Percentiles rank a stretch among this genome's conserved stretches.
phyloP scores from a whole-genome alignment of 2,113 vertebrate genomes.

The Rhipidura dahli region DNA sequence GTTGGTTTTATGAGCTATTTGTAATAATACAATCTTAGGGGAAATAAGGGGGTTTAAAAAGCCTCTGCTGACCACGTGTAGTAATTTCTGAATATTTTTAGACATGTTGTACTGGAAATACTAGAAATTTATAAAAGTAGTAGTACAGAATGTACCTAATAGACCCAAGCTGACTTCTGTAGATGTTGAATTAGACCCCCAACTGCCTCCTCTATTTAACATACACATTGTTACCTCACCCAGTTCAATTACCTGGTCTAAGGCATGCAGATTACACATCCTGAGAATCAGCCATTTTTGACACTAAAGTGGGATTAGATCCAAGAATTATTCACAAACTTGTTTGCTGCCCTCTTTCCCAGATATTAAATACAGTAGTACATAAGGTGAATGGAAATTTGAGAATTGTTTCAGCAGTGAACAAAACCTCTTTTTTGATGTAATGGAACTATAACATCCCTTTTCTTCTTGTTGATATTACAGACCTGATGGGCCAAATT shows the following conservation, averaged over 20 bases:
- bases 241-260: background rate
- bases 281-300: background rate
- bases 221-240: background rate
- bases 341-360: background rate
- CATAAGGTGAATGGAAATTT: background rate
- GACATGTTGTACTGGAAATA: background rate
- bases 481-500: background rate
- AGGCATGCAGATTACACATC: background rate
- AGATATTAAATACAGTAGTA: background rate
- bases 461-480: background rate
- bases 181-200: background rate
- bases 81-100: conserved; percentile 17
- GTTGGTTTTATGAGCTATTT: conserved; percentile 24
- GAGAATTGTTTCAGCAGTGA: background rate
- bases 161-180: background rate
- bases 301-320: background rate
- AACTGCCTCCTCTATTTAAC: background rate
- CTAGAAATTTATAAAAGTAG: background rate
- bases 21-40: conserved; percentile 1
- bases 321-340: background rate
- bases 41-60: background rate
- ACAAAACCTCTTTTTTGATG: background rate
- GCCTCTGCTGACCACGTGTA: background rate
- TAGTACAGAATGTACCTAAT: background rate
- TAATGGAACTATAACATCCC: background rate